Evolutionary conservation across 2,113 vertebrate species (phyloP).

Genomic region (Grantiella picta): DNA sequence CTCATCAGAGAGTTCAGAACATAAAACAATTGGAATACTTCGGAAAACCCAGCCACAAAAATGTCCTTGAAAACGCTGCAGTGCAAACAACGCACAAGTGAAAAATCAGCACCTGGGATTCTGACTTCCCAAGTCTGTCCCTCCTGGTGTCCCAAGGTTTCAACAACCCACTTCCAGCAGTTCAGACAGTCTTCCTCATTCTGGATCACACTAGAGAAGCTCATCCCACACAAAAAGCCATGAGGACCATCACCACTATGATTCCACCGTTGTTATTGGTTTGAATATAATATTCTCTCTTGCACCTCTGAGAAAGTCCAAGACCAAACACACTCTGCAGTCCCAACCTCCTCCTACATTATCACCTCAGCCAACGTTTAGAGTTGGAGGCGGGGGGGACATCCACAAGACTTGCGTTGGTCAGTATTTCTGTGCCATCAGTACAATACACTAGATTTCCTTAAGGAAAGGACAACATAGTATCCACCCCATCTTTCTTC

Average conservation of each 20-base stretch:
- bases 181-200: background rate
- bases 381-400: no score
- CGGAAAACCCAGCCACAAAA: background rate
- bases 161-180: background rate
- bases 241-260: background rate
- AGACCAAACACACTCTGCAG: background rate
- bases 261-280: background rate
- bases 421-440: background rate
- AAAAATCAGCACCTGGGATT: background rate
- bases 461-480: background rate
- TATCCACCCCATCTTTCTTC: background rate
- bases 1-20: background rate
- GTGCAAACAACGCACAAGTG: background rate
- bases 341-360: background rate
- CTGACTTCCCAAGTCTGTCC: background rate
- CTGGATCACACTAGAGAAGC: background rate
- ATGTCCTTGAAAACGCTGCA: background rate
- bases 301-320: background rate
- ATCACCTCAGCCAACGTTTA: fast-evolving
- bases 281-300: background rate
- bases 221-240: background rate
- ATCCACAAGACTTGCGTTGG: background rate
- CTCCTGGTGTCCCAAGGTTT: background rate
- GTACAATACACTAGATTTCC: background rate
- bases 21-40: background rate